phyloP scores from a whole-genome alignment of 2,888 invertebrate genomes.

The Cryptus viduatorius region DNA sequence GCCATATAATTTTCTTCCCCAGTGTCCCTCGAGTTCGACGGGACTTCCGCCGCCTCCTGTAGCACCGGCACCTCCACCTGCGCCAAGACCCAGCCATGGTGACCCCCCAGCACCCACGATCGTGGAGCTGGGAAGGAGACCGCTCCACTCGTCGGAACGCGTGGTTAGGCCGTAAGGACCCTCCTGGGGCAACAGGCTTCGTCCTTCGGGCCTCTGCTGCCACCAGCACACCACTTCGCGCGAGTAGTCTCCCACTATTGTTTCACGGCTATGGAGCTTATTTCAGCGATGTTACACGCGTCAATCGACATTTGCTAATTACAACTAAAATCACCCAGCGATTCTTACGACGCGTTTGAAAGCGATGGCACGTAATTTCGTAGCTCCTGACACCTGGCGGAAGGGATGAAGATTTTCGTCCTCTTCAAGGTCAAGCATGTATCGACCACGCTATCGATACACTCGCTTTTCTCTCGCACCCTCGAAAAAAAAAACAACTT shows the following conservation, averaged over 20 bases:
- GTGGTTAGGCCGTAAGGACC: constrained; percentile 83
- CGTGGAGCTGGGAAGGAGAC: constrained; percentile 85
- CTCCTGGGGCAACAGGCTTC: constrained; percentile 79
- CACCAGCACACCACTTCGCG: constrained; percentile 65
- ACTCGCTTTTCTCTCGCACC: not conserved
- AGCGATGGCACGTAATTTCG: not conserved
- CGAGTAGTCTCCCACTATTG: constrained; percentile 66
- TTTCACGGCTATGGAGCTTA: constrained; percentile 54
- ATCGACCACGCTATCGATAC: constrained; percentile 45
- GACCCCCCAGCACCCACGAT: constrained; percentile 85
- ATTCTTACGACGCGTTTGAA: not conserved
- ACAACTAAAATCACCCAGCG: constrained; percentile 18
- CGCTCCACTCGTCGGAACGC: constrained; percentile 85
- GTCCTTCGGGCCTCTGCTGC: constrained; percentile 69
- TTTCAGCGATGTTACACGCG: constrained; percentile 23
- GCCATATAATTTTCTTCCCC: constrained; percentile 83
- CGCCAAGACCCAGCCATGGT: constrained; percentile 84
- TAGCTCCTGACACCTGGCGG: constrained; percentile 49
- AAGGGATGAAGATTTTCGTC: constrained; percentile 5
- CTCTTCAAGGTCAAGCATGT: constrained; percentile 56
- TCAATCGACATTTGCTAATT: constrained; percentile 54
- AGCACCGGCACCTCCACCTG: constrained; percentile 82
- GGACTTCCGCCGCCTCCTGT: constrained; percentile 83
- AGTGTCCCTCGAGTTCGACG: constrained; percentile 83
- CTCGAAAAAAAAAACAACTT: not conserved